Evolutionary conservation across 2,797 vertebrate species (phyloP).

Genomic region (Acipenser oxyrinchus): DNA sequence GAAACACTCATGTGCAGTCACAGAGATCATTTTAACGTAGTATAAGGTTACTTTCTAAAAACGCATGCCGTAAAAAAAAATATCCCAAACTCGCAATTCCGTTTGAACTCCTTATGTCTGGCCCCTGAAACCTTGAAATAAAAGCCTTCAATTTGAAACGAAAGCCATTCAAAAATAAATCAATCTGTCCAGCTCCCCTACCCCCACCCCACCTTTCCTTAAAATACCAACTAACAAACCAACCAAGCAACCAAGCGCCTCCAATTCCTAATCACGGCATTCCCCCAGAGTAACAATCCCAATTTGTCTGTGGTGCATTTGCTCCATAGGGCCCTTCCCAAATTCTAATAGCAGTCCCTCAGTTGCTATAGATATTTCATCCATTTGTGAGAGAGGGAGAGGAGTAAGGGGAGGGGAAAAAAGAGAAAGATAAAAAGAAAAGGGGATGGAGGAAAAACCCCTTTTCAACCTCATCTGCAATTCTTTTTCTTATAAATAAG

Average conservation of each 20-base stretch:
- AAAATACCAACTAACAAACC: constrained; percentile 24
- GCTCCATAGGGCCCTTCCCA: constrained; percentile 21
- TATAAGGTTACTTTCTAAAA: no score
- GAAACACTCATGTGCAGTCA: no score
- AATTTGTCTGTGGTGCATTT: constrained; percentile 7
- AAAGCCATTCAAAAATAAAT: constrained; percentile 31
- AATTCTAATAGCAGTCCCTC: constrained; percentile 22
- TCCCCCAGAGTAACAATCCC: constrained; percentile 8
- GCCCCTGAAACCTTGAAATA: constrained; percentile 27
- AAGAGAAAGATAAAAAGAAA: constrained; percentile 15
- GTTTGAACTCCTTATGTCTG: constrained; percentile 18
- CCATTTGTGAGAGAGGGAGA: constrained; percentile 14
- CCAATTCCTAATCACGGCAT: constrained; percentile 34
- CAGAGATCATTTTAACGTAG: no score
- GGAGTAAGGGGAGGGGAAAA: constrained; percentile 19
- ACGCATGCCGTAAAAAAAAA: no score
- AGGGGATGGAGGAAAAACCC: constrained; percentile 15
- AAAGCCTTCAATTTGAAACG: constrained; percentile 30
- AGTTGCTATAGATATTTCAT: constrained; percentile 21
- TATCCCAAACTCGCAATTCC: no score
- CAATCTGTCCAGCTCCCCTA: constrained; percentile 15
- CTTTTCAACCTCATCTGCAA: constrained; percentile 35
- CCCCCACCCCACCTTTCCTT: constrained; percentile 17
- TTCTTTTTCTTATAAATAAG: constrained; percentile 32
- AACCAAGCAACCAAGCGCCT: constrained; percentile 25